Evolutionary conservation across 2,797 vertebrate species (phyloP), one percentile per base, ranked within the genome.

Genomic region (Melopsittacus undulatus): DNA sequence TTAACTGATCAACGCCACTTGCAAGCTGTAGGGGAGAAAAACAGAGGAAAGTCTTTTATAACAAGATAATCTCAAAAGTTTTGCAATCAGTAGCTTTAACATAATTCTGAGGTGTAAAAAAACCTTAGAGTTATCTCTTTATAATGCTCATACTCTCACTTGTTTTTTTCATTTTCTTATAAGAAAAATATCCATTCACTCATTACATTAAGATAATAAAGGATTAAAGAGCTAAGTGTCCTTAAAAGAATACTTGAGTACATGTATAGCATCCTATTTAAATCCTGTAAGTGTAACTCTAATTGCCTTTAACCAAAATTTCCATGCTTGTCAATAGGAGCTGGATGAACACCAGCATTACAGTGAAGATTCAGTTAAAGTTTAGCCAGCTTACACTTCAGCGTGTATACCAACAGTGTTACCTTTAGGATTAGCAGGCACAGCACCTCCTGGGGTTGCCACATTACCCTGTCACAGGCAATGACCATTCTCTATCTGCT

Each of bases 1-100:
- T 89, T 48, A 98, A 8, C 20, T 98, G 98, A 83, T 99, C 98
- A 1, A 98, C 92, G 22, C 80, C 62, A 80, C 98, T 98, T 24
- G 92, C 96, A 92, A 99, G 98, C 99, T 99, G 96, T 30, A 45
- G 83, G 89, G 70, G 38, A 70, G 32, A 91, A 90, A 95, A 70
- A 40, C 19, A 73, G 52, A 83, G 38, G 34, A 61, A 76, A n/a
- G n/a, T 72, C 22, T 80, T 78, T 69, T 40, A 43, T 16, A 49
- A 59, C 36, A 57, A 72, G 29, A 51, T 34, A 9, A 51, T 20
- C 15, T 62, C 74, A 38, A 75, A 75, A 34, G n/a, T 29, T 78
- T 82, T 51, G 11, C 66, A 36, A 30, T 62, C 16, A 36, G 24
- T 30, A 84, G 24, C 40, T 84, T 69, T 88, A 78, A 48, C 12